Percentiles rank a stretch among this genome's conserved stretches.
Evolutionary conservation across 1,140 invertebrate species (phyloP).

Genomic region (Diuraphis noxia): DNA sequence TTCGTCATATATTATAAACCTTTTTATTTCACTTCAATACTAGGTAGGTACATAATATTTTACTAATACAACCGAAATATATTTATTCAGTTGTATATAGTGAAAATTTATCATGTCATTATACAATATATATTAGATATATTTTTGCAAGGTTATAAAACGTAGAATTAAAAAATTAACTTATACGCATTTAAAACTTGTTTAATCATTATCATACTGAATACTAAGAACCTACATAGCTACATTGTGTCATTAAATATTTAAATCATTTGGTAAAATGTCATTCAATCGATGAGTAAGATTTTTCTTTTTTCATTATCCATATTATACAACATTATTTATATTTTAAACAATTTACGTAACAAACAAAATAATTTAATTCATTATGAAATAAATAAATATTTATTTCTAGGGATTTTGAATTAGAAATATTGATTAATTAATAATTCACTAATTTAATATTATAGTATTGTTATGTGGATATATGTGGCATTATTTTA

Average conservation of each 20-base stretch:
- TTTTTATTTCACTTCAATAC: neutral
- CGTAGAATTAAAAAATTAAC: neutral
- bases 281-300: neutral
- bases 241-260: neutral
- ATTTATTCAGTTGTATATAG: neutral
- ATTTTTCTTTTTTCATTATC: neutral
- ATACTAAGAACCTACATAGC: neutral
- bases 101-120: neutral
- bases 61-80: neutral
- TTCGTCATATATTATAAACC: neutral
- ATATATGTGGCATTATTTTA: neutral
- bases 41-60: neutral
- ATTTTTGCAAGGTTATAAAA: too few species aligned
- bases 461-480: neutral
- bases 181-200: conserved; percentile 1
- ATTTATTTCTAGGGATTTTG: too few species aligned
- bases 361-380: neutral
- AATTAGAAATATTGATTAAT: neutral
- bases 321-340: neutral
- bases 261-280: neutral
- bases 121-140: neutral
- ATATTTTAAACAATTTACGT: neutral
- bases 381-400: too few species aligned
- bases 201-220: neutral
- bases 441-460: neutral